Percentiles rank a stretch among this genome's conserved stretches.
Conservation (phyloP, 2,113 vertebrate genomes). For the Rousettus leschenaultii region DNA sequence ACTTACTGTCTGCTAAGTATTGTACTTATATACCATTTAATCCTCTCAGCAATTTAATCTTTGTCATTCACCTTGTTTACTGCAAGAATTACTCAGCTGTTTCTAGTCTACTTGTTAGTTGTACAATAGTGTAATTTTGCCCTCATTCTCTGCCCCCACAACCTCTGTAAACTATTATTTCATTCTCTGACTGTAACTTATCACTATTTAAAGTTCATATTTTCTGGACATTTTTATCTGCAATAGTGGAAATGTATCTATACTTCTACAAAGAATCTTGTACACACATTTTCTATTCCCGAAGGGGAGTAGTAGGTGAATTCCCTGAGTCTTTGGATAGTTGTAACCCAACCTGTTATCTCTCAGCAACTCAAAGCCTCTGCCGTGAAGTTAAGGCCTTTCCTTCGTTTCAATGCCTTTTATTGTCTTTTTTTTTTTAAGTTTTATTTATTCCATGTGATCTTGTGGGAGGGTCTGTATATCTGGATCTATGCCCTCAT, state of each 20-base stretch:
- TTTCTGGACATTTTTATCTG: background rate
- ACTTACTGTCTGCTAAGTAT: background rate
- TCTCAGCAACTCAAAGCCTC: background rate
- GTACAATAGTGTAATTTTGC: background rate
- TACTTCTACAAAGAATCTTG: background rate
- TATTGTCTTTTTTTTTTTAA: background rate
- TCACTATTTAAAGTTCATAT: background rate
- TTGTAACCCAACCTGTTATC: background rate
- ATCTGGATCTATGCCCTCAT: background rate
- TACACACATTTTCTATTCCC: background rate
- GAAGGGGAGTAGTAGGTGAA: background rate
- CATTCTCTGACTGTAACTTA: background rate
- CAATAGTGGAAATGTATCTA: background rate
- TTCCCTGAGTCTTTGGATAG: background rate
- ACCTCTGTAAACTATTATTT: background rate
- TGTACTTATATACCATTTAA: background rate
- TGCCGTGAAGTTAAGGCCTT: background rate
- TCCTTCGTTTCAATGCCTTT: background rate
- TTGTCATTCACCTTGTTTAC: background rate
- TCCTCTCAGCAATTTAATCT: background rate
- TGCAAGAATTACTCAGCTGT: background rate
- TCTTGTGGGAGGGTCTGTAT: background rate
- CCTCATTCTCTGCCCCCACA: background rate
- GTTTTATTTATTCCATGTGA: background rate
- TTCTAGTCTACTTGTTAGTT: background rate